These are phyloP conservation scores for Nesidiocoris tenuis DNA, from an alignment of 2,888 invertebrate genomes.

Conservation along the genomic window DNA sequence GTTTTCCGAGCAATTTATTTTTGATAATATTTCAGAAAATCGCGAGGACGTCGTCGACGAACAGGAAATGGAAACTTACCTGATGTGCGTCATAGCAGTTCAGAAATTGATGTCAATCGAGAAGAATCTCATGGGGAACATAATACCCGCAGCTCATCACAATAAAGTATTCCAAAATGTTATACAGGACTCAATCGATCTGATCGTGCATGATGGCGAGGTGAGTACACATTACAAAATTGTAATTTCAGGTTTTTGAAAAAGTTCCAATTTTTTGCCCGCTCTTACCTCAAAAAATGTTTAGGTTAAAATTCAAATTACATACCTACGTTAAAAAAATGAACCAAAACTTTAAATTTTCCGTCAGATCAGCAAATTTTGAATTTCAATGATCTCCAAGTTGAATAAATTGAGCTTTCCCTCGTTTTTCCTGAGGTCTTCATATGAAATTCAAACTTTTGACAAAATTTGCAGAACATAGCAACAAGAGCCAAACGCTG, in stretches of 20 bases:
- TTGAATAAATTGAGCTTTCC: too few species aligned
- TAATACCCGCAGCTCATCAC: conserved; percentile 78
- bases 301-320: too few species aligned
- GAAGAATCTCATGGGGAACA: conserved; percentile 75
- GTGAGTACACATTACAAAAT: conserved; percentile 55
- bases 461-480: conserved; percentile 67
- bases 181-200: conserved; percentile 79
- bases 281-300: neutral
- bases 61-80: conserved; percentile 79
- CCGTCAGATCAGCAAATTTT: too few species aligned
- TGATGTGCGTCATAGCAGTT: conserved; percentile 77
- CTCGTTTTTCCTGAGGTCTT: too few species aligned
- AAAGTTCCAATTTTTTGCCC: neutral
- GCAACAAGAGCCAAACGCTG: conserved; percentile 73
- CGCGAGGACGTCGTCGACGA: conserved; percentile 68
- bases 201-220: conserved; percentile 84
- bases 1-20: neutral
- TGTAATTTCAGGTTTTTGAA: neutral
- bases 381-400: too few species aligned
- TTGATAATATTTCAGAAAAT: conserved; percentile 53
- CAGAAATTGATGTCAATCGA: conserved; percentile 86
- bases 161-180: conserved; percentile 80
- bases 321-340: too few species aligned
- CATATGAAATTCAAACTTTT: too few species aligned
- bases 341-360: too few species aligned